These are phyloP conservation scores for Etheostoma nigrum DNA, from an alignment of 2,797 vertebrate species.

Conservation along the genomic window DNA sequence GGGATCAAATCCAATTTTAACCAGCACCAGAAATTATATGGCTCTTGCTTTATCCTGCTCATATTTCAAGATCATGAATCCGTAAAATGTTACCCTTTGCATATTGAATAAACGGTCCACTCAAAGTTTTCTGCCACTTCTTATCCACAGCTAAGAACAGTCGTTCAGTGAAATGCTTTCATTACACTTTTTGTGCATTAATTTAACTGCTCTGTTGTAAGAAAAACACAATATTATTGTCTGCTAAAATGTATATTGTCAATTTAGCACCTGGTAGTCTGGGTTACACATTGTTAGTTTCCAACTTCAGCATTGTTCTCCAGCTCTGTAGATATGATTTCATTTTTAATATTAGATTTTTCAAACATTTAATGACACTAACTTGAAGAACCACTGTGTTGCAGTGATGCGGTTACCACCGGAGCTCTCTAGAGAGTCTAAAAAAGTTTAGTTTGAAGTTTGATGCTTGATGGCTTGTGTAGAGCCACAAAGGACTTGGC, in stretches of 20 bases:
- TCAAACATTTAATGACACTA: slow-evolving; percentile 1
- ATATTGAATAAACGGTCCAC: background rate
- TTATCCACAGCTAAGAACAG: background rate
- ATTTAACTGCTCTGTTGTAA: slow-evolving; percentile 10
- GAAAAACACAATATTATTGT: background rate
- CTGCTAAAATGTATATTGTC: background rate
- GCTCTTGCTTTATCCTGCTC: background rate
- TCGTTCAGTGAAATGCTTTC: background rate
- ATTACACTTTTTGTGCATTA: background rate
- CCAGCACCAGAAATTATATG: background rate
- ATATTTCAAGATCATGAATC: background rate
- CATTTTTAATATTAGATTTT: background rate
- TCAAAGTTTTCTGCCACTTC: background rate
- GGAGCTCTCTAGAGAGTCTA: background rate
- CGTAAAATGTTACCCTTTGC: background rate
- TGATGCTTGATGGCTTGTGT: background rate
- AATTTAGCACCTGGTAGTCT: background rate
- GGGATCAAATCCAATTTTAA: background rate
- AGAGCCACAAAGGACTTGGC: background rate
- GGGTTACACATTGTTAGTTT: background rate
- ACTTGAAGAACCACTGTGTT: slow-evolving; percentile 12
- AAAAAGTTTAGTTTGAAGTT: background rate
- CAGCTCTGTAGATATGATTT: background rate
- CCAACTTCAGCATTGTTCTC: background rate
- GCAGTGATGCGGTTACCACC: background rate